Conservation (phyloP, 35 echinoderm and acorn worm genomes). For the Lytechinus pictus region DNA sequence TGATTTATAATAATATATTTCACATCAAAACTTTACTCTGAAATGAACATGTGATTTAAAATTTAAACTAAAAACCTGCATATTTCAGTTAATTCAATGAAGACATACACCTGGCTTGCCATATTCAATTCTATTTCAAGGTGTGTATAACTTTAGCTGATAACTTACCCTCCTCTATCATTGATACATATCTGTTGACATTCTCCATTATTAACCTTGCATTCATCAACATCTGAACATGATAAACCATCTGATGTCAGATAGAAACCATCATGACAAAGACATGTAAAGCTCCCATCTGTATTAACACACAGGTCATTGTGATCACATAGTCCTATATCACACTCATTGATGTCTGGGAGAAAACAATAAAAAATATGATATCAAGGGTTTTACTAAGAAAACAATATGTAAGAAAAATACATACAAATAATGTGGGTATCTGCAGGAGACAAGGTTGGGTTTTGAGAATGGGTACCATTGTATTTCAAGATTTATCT, state of each 20-base stretch:
- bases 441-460: too few relatives aligned
- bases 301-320: conserved; percentile 86
- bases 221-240: conserved; percentile 97
- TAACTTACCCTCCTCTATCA: conserved; percentile 85
- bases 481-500: too few relatives aligned
- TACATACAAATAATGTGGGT: not conserved
- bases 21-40: too few relatives aligned
- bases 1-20: too few relatives aligned
- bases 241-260: conserved; percentile 78
- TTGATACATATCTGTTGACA: conserved; percentile 97
- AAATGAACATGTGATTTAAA: too few relatives aligned
- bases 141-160: too few relatives aligned
- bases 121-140: too few relatives aligned
- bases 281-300: conserved; percentile 79
- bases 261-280: conserved; percentile 83
- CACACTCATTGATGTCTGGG: conserved; percentile 84
- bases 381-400: too few relatives aligned
- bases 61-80: too few relatives aligned
- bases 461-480: too few relatives aligned
- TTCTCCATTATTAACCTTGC: conserved; percentile 82
- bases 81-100: too few relatives aligned
- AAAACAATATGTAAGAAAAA: not conserved
- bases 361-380: not conserved
- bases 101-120: too few relatives aligned
- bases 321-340: conserved; percentile 80